Conservation (phyloP, 2,888 invertebrate genomes). For the Teleogryllus oceanicus region DNA sequence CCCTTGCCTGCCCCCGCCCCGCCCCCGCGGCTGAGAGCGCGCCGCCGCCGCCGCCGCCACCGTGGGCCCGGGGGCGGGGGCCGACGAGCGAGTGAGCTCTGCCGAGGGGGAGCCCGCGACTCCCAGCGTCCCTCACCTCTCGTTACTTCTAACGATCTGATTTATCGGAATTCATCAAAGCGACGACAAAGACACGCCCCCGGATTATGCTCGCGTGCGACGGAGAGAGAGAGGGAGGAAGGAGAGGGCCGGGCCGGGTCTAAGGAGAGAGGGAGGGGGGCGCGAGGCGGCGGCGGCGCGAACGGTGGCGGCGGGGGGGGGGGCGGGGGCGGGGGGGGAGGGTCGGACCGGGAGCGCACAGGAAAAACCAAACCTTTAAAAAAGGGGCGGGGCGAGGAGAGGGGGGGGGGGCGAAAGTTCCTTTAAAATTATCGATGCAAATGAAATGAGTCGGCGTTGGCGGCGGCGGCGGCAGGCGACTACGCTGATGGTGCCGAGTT, state of each 20-base stretch:
- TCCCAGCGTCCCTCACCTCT: slow-evolving; percentile 20
- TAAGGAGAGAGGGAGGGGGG: neutral
- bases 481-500: slow-evolving; percentile 5
- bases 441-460: slow-evolving; percentile 37
- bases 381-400: too few species aligned
- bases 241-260: neutral
- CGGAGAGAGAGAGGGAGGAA: slow-evolving; percentile 3
- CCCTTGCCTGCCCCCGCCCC: too few species aligned
- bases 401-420: slow-evolving; percentile 28
- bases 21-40: too few species aligned
- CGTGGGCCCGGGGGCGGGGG: too few species aligned
- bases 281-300: neutral
- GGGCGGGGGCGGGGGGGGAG: neutral
- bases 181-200: neutral
- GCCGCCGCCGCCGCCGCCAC: too few species aligned
- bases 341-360: neutral
- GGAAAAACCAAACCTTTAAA: too few species aligned
- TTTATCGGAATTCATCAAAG: slow-evolving; percentile 39
- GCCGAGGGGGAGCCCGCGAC: neutral
- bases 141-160: slow-evolving; percentile 36
- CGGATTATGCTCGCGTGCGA: neutral
- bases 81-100: too few species aligned
- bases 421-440: slow-evolving; percentile 39
- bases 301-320: neutral
- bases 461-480: slow-evolving; percentile 27